Evolutionary conservation across 2,113 vertebrate genomes (phyloP).

Genomic region (Sander lucioperca): DNA sequence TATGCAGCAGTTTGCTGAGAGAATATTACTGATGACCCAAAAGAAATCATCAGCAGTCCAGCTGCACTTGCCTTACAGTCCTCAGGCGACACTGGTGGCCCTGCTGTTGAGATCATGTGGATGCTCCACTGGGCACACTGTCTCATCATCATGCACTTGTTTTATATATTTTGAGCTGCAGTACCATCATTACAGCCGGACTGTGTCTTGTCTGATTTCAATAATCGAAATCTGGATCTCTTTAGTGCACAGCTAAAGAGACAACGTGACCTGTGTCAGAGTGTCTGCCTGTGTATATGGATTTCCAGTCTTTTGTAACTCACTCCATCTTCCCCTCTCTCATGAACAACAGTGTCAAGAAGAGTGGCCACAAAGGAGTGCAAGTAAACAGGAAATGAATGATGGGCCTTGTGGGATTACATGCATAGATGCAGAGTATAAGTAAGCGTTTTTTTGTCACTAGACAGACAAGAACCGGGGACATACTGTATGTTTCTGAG

Average conservation of each 20-base stretch:
- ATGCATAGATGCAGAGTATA: slow-evolving; percentile 8
- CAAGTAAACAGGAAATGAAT: slow-evolving; percentile 40
- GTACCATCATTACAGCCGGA: slow-evolving; percentile 1
- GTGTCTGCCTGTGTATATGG: not conserved
- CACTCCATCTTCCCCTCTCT: slow-evolving; percentile 27
- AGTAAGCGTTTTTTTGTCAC: slow-evolving; percentile 1
- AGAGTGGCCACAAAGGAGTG: slow-evolving; percentile 22
- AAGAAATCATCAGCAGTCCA: slow-evolving; percentile 36
- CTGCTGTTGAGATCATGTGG: slow-evolving; percentile 5
- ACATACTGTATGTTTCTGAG: not conserved
- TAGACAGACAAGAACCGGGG: not conserved
- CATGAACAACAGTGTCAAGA: slow-evolving; percentile 15
- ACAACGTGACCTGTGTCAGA: slow-evolving; percentile 20
- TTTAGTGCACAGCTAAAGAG: not conserved
- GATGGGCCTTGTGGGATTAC: slow-evolving; percentile 39
- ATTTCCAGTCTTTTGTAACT: slow-evolving; percentile 45
- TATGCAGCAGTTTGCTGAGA: slow-evolving; percentile 77
- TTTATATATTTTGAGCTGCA: not conserved
- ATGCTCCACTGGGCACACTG: not conserved
- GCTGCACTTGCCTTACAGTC: slow-evolving; percentile 29
- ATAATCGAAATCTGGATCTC: slow-evolving; percentile 3
- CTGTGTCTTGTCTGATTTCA: slow-evolving; percentile 29
- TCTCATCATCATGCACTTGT: not conserved
- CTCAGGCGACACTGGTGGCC: not conserved
- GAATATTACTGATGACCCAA: slow-evolving; percentile 77